Conservation (phyloP, 2,113 vertebrate genomes). For the Rhadina sibilatrix region DNA sequence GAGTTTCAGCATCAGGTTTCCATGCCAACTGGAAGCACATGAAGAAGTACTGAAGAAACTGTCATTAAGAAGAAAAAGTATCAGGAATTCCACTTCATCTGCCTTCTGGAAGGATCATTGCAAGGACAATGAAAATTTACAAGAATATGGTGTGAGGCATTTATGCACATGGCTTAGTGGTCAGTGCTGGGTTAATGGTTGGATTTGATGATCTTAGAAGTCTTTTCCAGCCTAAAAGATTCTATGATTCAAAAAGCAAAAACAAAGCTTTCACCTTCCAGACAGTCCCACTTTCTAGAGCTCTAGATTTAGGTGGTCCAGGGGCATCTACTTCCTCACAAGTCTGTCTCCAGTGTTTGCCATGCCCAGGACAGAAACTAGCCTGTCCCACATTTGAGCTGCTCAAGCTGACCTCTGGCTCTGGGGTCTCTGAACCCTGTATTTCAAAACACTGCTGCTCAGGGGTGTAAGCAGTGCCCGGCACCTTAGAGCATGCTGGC, state of each 20-base stretch:
- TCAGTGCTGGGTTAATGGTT: neutral
- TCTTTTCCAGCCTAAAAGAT: neutral
- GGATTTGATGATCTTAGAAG: neutral
- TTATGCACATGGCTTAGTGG: neutral
- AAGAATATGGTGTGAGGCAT: neutral
- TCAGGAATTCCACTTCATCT: neutral
- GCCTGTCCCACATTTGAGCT: neutral
- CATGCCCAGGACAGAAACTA: neutral
- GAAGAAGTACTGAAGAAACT: neutral
- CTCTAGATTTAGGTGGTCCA: neutral
- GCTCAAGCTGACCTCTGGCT: neutral
- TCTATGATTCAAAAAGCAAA: neutral
- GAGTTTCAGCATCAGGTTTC: constrained; percentile 15
- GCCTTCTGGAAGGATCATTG: neutral
- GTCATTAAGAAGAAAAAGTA: neutral
- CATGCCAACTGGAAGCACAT: neutral
- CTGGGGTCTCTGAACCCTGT: neutral
- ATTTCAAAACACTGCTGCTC: neutral
- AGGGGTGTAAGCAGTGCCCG: neutral
- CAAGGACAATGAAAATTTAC: neutral
- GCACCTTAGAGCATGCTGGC: neutral
- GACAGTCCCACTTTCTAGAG: neutral
- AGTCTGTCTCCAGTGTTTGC: neutral
- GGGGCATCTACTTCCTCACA: neutral
- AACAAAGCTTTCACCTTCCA: neutral